Conservation (phyloP, 2,888 invertebrate genomes). For the Seira sanloemensis region DNA sequence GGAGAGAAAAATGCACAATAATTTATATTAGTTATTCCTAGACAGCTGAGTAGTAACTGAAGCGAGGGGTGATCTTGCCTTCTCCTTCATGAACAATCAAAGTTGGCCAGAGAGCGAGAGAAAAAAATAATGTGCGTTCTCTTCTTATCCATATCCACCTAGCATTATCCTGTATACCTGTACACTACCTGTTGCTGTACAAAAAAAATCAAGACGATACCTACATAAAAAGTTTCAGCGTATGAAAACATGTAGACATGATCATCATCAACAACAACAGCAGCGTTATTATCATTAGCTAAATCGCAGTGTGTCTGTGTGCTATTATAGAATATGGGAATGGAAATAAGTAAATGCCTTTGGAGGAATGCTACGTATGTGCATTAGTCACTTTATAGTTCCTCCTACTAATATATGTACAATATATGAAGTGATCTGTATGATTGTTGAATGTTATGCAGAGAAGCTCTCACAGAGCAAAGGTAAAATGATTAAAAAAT, state of each 20-base stretch:
- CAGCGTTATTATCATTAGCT: slow-evolving; percentile 53
- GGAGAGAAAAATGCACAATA: slow-evolving; percentile 41
- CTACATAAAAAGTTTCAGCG: neutral
- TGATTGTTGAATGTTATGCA: neutral
- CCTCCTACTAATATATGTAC: neutral
- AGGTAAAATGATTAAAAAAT: too few relatives aligned
- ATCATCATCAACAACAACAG: slow-evolving; percentile 47
- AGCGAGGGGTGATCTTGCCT: slow-evolving; percentile 23
- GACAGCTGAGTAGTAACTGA: slow-evolving; percentile 63
- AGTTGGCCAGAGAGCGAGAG: slow-evolving; percentile 36
- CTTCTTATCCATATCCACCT: neutral
- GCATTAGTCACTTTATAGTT: neutral
- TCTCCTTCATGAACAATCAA: slow-evolving; percentile 23
- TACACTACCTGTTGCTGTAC: slow-evolving; percentile 33
- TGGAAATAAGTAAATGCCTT: slow-evolving; percentile 39
- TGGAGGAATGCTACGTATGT: slow-evolving; percentile 13
- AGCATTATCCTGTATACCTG: slow-evolving; percentile 28
- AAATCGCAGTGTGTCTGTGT: slow-evolving; percentile 32
- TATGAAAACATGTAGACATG: slow-evolving; percentile 15
- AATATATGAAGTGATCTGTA: slow-evolving; percentile 18
- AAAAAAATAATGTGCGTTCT: slow-evolving; percentile 48
- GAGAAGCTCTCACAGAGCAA: too few relatives aligned
- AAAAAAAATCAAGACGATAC: neutral
- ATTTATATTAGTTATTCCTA: slow-evolving; percentile 53
- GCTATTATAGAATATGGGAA: neutral